Conservation (phyloP, 2,797 vertebrate genomes). For the Onychomys torridus region DNA sequence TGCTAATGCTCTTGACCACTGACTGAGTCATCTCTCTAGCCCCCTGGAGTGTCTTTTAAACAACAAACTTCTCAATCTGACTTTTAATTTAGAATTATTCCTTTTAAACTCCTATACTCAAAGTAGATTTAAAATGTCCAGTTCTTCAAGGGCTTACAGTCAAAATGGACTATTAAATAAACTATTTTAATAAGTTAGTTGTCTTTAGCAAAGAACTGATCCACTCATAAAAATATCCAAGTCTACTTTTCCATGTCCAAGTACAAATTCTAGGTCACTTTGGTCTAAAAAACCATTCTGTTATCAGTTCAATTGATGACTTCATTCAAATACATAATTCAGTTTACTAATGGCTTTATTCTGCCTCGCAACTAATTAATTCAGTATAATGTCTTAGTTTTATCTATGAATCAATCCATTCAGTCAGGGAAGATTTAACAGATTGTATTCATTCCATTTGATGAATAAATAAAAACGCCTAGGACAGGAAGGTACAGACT, state of each 20-base stretch:
- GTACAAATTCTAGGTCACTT: conserved; percentile 22
- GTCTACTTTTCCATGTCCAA: background rate
- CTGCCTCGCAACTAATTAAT: conserved; percentile 30
- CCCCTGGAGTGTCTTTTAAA: background rate
- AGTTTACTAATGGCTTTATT: background rate
- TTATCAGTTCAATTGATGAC: conserved; percentile 14
- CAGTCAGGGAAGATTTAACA: conserved; percentile 40
- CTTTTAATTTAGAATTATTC: conserved; percentile 49
- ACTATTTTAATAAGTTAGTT: conserved; percentile 34
- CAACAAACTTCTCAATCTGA: background rate
- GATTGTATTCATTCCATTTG: background rate
- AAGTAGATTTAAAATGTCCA: conserved; percentile 29
- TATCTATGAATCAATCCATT: background rate
- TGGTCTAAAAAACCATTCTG: background rate
- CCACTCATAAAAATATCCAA: background rate
- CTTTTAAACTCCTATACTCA: conserved; percentile 1
- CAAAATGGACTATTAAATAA: conserved; percentile 12
- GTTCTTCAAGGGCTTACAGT: background rate
- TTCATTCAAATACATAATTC: conserved; percentile 49
- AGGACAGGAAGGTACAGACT: background rate
- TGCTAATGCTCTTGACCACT: no score
- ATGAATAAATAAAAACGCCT: conserved; percentile 26
- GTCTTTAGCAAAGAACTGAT: conserved; percentile 2
- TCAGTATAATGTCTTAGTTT: conserved; percentile 26
- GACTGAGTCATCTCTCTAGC: no score